Evolutionary conservation across 2,113 vertebrate genomes (phyloP).

Genomic region (Neogale vison): DNA sequence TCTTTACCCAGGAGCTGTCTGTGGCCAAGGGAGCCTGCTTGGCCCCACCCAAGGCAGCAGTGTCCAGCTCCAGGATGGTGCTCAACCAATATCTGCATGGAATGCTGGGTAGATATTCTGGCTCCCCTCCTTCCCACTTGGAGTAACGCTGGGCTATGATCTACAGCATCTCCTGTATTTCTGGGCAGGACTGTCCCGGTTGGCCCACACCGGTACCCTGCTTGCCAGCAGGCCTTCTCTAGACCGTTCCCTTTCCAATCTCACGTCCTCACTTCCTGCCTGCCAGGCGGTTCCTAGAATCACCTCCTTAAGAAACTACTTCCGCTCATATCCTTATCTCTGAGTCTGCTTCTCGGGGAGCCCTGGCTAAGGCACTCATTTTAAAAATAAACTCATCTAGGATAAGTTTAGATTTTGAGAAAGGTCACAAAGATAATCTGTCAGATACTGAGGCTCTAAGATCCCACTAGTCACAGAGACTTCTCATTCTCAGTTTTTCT

Average conservation of each 20-base stretch:
- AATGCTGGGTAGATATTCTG: not conserved
- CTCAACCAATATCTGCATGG: not conserved
- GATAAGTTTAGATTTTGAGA: conserved; percentile 9
- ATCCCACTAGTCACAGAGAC: not conserved
- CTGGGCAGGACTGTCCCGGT: not conserved
- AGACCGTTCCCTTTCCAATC: not conserved
- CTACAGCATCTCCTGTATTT: not conserved
- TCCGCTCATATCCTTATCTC: not conserved
- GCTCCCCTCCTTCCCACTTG: not conserved
- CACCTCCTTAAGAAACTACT: not conserved
- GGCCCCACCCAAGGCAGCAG: too few species aligned
- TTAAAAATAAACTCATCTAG: not conserved
- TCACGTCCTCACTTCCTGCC: not conserved
- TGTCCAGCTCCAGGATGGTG: not conserved
- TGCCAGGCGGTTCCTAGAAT: not conserved
- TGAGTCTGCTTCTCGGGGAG: not conserved
- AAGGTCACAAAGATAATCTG: not conserved
- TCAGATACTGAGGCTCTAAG: not conserved
- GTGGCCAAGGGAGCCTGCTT: not conserved
- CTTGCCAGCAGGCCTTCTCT: not conserved
- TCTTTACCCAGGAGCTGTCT: not conserved
- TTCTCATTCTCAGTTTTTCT: not conserved
- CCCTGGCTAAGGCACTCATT: not conserved
- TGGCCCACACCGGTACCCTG: not conserved
- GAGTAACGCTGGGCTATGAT: not conserved